These are phyloP conservation scores for Elegia similella DNA, from an alignment of 2,888 invertebrate species.

Conservation along the genomic window DNA sequence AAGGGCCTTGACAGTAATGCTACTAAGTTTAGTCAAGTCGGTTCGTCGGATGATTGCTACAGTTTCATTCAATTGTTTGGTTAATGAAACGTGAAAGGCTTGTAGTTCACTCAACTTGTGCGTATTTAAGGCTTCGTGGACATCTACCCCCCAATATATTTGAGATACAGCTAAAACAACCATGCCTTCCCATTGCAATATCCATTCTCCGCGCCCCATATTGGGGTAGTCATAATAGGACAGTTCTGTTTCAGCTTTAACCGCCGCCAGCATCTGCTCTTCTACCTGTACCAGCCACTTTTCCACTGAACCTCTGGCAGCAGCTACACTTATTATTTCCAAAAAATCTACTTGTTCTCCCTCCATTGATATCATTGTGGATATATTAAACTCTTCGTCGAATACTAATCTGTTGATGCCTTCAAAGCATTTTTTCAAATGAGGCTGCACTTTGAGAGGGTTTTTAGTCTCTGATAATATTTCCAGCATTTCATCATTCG, in stretches of 20 bases:
- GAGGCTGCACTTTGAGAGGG: conserved; percentile 91
- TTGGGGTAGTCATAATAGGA: conserved; percentile 85
- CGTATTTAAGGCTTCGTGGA: conserved; percentile 85
- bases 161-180: conserved; percentile 89
- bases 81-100: conserved; percentile 79
- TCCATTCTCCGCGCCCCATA: conserved; percentile 85
- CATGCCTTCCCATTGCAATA: conserved; percentile 90
- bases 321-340: conserved; percentile 84
- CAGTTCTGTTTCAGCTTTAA: conserved; percentile 85
- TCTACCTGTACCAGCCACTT: conserved; percentile 93
- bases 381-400: conserved; percentile 86
- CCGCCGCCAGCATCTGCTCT: conserved; percentile 88
- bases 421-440: conserved; percentile 94
- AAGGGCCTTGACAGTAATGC: conserved; percentile 90
- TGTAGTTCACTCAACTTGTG: conserved; percentile 79
- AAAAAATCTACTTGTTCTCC: conserved; percentile 86
- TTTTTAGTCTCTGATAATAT: conserved; percentile 95
- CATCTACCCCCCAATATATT: conserved; percentile 91
- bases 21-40: conserved; percentile 85
- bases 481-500: conserved; percentile 95
- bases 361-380: conserved; percentile 89
- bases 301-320: conserved; percentile 91
- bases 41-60: conserved; percentile 88
- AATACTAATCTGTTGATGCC: conserved; percentile 89
- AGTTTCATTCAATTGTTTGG: conserved; percentile 86